A percentile compares a stretch with the other conserved stretches of the same genome.
Conservation (phyloP, 2,113 vertebrate genomes). For the Odocoileus virginianus region DNA sequence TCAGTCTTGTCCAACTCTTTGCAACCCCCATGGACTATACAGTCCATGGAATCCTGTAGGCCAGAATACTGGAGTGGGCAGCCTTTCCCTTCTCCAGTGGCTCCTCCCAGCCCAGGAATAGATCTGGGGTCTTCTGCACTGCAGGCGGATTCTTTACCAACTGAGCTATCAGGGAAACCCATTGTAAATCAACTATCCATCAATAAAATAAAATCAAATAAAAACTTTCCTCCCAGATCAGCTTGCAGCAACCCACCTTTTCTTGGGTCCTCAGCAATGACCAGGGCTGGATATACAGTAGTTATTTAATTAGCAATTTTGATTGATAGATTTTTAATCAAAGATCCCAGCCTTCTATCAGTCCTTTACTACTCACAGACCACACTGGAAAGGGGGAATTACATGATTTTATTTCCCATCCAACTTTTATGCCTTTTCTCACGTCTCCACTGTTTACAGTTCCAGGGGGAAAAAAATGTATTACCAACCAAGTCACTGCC, state of each 20-base stretch:
- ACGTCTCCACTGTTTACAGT: slow-evolving; percentile 45
- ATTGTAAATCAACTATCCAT: neutral
- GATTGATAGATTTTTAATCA: neutral
- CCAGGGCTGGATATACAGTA: neutral
- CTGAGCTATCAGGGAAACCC: neutral
- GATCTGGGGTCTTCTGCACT: neutral
- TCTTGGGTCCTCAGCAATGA: neutral
- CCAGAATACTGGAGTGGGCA: neutral
- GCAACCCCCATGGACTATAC: neutral
- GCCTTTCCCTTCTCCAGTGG: neutral
- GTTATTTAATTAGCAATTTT: slow-evolving; percentile 27
- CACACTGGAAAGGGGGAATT: neutral
- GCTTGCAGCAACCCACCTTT: neutral
- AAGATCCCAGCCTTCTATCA: neutral
- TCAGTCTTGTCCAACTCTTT: neutral
- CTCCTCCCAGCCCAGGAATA: neutral
- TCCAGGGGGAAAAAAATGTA: slow-evolving; percentile 21
- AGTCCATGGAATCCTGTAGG: neutral
- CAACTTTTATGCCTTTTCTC: slow-evolving; percentile 48
- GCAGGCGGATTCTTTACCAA: neutral
- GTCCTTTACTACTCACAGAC: neutral
- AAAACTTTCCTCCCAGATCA: neutral
- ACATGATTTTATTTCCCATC: slow-evolving; percentile 40
- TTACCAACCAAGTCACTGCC: slow-evolving; percentile 71
- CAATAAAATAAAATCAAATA: neutral